Conservation (phyloP, 1,140 invertebrate species). For the Pomacea maculata region DNA sequence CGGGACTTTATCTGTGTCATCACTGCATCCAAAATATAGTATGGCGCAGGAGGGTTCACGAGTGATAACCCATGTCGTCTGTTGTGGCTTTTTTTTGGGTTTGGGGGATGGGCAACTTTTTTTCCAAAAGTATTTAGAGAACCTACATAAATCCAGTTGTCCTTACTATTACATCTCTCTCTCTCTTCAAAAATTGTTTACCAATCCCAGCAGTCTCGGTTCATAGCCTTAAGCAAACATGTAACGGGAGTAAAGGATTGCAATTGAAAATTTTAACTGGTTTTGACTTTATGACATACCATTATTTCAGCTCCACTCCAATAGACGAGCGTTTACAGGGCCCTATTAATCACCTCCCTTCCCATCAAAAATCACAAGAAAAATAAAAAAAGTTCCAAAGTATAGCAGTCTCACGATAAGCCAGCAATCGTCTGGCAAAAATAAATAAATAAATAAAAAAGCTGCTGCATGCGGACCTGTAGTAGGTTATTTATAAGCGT, state of each 20-base stretch:
- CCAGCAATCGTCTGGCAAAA: too few relatives aligned
- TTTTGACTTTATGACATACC: background rate
- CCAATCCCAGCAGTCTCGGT: background rate
- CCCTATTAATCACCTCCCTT: too few relatives aligned
- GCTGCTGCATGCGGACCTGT: too few relatives aligned
- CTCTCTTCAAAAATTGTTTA: background rate
- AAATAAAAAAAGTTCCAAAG: too few relatives aligned
- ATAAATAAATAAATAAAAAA: too few relatives aligned
- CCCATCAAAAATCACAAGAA: too few relatives aligned
- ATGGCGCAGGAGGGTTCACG: background rate
- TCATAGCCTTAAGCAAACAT: background rate
- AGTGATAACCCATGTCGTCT: too few relatives aligned
- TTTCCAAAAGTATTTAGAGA: background rate
- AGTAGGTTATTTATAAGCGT: too few relatives aligned
- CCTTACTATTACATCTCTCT: background rate
- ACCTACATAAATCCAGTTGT: conserved; percentile 2
- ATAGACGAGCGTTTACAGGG: background rate
- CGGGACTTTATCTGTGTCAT: background rate
- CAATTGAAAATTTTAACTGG: background rate
- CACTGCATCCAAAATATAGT: background rate
- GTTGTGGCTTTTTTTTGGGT: too few relatives aligned
- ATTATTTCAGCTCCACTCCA: conserved; percentile 2
- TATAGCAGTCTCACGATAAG: too few relatives aligned
- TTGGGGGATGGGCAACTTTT: too few relatives aligned
- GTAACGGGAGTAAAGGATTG: background rate